phyloP scores from a whole-genome alignment of 1,140 invertebrate genomes.

The Littorina saxatilis region DNA sequence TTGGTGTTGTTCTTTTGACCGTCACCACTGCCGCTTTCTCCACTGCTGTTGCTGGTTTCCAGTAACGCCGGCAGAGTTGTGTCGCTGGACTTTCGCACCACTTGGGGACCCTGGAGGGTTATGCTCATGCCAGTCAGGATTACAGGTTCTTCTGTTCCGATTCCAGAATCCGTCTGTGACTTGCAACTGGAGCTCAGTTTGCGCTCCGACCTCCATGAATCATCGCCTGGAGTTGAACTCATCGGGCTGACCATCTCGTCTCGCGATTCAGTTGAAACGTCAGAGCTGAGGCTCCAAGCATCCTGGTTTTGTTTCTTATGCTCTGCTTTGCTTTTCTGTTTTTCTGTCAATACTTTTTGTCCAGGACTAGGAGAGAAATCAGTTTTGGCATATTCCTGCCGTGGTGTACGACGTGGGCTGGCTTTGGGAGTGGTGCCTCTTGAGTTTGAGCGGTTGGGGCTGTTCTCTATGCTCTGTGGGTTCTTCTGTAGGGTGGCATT shows the following conservation, averaged over 20 bases:
- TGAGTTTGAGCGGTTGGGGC: slow-evolving; percentile 66
- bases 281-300: slow-evolving; percentile 61
- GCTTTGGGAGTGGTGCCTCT: slow-evolving; percentile 57
- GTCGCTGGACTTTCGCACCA: slow-evolving; percentile 1
- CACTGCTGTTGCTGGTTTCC: neutral
- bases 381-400: slow-evolving; percentile 67
- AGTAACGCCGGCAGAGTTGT: neutral
- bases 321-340: neutral
- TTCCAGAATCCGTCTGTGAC: slow-evolving; percentile 67
- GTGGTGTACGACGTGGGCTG: slow-evolving; percentile 68
- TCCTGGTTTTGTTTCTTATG: slow-evolving; percentile 61
- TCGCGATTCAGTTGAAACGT: slow-evolving; percentile 56
- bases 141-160: slow-evolving; percentile 56
- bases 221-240: slow-evolving; percentile 59
- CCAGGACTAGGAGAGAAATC: slow-evolving; percentile 42
- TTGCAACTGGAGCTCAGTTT: slow-evolving; percentile 63
- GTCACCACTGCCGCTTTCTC: neutral
- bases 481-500: slow-evolving; percentile 92
- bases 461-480: slow-evolving; percentile 85
- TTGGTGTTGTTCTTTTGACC: slow-evolving; percentile 67
- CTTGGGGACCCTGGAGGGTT: neutral
- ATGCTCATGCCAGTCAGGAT: neutral
- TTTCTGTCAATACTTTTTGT: slow-evolving; percentile 41
- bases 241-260: slow-evolving; percentile 57
- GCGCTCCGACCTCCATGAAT: slow-evolving; percentile 50